Percentiles rank a stretch among this genome's conserved stretches.
These are phyloP conservation scores for Crenichthys baileyi DNA, from an alignment of 2,797 vertebrate species.

Conservation along the genomic window DNA sequence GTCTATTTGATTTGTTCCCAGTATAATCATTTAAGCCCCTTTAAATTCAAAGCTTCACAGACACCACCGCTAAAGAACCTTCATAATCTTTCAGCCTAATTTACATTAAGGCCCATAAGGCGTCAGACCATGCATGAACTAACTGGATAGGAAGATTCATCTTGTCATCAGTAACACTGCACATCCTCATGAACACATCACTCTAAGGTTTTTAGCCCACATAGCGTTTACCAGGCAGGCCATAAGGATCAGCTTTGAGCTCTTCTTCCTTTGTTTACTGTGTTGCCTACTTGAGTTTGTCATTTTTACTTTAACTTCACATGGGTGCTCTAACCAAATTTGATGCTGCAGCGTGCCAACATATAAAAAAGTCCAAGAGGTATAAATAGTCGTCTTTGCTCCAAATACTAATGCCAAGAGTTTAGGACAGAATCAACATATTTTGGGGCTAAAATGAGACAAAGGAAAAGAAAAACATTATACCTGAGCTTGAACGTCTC, in stretches of 20 bases:
- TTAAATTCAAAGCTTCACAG: neutral
- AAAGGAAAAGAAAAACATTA: neutral
- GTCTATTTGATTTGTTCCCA: neutral
- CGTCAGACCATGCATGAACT: too few species aligned
- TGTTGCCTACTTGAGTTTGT: neutral
- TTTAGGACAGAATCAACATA: neutral
- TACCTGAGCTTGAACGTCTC: slow-evolving; percentile 98
- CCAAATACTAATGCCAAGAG: neutral
- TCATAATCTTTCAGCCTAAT: neutral
- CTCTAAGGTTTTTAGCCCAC: too few species aligned
- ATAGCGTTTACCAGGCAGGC: too few species aligned
- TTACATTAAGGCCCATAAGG: neutral
- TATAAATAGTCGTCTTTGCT: neutral
- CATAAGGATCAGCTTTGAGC: too few species aligned
- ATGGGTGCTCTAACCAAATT: neutral
- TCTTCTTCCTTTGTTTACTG: neutral
- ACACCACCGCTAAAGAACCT: neutral
- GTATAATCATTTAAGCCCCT: too few species aligned
- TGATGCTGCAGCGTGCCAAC: neutral
- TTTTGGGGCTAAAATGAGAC: neutral
- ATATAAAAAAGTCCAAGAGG: neutral
- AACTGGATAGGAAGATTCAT: too few species aligned
- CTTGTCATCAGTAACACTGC: too few species aligned
- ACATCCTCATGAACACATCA: too few species aligned
- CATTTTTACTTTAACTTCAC: too few species aligned